Percentiles rank a stretch among this genome's conserved stretches.
These are phyloP conservation scores for Carduelis carduelis DNA, from an alignment of 2,797 vertebrate species.

Conservation along the genomic window DNA sequence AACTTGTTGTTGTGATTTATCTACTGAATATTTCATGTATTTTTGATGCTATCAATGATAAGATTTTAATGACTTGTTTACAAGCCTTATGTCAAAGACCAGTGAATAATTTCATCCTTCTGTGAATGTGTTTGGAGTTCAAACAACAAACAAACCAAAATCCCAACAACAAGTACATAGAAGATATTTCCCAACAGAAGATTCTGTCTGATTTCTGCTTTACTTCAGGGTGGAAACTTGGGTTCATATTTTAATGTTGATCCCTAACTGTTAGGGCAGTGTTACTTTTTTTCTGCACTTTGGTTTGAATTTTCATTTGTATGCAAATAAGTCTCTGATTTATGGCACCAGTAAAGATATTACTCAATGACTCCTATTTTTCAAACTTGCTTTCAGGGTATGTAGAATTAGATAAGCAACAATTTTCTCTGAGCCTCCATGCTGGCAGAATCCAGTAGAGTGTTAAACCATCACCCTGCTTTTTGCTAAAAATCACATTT, in stretches of 20 bases:
- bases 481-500: neutral
- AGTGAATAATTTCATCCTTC: neutral
- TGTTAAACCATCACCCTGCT: neutral
- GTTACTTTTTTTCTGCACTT: neutral
- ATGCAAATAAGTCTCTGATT: constrained; percentile 51
- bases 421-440: neutral
- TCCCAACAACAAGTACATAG: neutral
- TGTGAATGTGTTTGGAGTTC: neutral
- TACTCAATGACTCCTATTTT: neutral
- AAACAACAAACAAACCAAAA: neutral
- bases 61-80: constrained; percentile 39
- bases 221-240: neutral
- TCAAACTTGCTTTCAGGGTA: constrained; percentile 35
- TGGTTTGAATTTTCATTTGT: constrained; percentile 46
- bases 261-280: neutral
- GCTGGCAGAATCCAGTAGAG: neutral
- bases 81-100: neutral
- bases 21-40: constrained; percentile 2
- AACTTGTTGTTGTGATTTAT: neutral
- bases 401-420: constrained; percentile 40
- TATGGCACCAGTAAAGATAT: constrained; percentile 36
- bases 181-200: neutral
- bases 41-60: neutral
- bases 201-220: neutral
- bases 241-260: neutral